Base-by-base conservation (phyloP, 2,113 vertebrate genomes). In the Orcinus orca region DNA sequence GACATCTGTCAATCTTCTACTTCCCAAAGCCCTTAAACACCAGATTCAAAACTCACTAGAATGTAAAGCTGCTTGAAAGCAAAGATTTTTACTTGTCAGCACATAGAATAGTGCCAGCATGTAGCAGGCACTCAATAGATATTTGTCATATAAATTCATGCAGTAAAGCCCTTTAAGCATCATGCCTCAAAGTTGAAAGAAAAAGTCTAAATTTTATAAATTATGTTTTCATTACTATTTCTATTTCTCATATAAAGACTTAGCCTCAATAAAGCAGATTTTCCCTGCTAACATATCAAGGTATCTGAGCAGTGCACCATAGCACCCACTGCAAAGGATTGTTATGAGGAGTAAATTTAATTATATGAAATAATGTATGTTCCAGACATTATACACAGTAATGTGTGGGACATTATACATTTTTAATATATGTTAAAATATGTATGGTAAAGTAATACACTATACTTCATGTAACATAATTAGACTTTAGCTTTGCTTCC, bases 401-500 rank as follows among this genome's bases (percentile, higher is more conserved):
- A 63, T 65, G n/a, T 55, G 11, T 77, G 53, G 60, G 21, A 58
- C 14, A 25, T 29, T 84, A 44, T 65, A 55, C 1, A 20, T 71
- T 92, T 96, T 74, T 85, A 84, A 80, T 62, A 53, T 80, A 74
- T 74, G 29, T 47, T 92, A 63, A 86, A 81, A 60, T 88, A 62
- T 18, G 3, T 38, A 67, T 41, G 12, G 5, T 68, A 60, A 79
- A 53, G 23, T 71, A 90, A 80, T 88, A 13, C 76, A 47, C 23
- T 36, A 81, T 89, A 92, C 95, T 26, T 95, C 11, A 88, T 89
- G 1, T 79, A 84, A 73, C 5, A 81, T 60, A 47, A 77, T 50
- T 77, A 83, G 58, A 85, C 38, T 84, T 95, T 82, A 95, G 88
- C 84, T 4, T 88, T n/a, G 9, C 93, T 98, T 95, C 3, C 41